These are phyloP conservation scores for Tetragonula carbonaria DNA, from an alignment of 2,888 invertebrate species.

Conservation along the genomic window DNA sequence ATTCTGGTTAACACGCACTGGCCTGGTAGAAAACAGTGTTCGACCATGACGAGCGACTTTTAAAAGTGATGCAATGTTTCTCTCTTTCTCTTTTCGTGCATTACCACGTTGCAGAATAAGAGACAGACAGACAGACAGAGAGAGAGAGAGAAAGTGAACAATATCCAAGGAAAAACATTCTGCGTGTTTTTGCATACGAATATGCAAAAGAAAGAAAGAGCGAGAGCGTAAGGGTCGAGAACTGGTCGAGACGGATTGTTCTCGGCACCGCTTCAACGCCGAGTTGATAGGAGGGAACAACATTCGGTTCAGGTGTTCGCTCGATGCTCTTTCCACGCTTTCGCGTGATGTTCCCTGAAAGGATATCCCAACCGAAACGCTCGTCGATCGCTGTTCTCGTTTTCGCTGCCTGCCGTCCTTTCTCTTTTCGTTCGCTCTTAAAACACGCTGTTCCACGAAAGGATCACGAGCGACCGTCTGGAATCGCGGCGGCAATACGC, in stretches of 20 bases:
- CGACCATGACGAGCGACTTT: conserved; percentile 50
- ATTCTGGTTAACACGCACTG: not conserved
- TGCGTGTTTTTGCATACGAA: conserved; percentile 23
- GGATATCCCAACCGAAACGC: conserved; percentile 1
- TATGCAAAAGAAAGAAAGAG: not conserved
- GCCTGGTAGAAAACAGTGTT: conserved; percentile 13
- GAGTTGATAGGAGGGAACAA: conserved; percentile 42
- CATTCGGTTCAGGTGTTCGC: conserved; percentile 35
- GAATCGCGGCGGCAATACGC: not conserved
- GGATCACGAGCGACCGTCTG: not conserved
- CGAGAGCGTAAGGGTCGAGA: not conserved
- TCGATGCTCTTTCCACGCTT: conserved; percentile 49
- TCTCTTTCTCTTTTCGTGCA: not conserved
- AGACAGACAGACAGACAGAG: not conserved
- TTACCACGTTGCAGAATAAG: no score
- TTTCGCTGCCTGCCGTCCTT: not conserved
- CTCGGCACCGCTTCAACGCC: not conserved
- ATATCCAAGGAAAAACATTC: conserved; percentile 23
- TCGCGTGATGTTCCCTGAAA: conserved; percentile 20
- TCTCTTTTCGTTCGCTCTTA: not conserved
- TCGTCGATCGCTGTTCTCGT: not conserved
- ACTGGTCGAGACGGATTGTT: conserved; percentile 8
- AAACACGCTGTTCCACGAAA: conserved; percentile 10
- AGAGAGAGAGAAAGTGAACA: not conserved
- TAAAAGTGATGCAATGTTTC: conserved; percentile 26